These are phyloP conservation scores for Parazoanthus atlanticus DNA, from an alignment of 92 coral and sea anemone species.

Conservation along the genomic window DNA sequence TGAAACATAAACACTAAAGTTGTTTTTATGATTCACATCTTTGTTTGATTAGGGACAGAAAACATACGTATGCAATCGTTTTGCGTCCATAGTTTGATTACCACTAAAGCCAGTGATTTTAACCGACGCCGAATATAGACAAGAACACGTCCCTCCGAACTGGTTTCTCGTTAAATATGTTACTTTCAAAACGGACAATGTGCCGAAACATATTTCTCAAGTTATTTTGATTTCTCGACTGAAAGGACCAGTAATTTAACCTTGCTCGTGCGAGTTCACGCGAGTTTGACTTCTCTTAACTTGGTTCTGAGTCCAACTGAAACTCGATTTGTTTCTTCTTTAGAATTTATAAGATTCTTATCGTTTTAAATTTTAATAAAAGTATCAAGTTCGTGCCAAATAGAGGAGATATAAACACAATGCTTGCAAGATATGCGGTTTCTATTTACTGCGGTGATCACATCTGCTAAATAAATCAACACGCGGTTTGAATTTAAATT, in stretches of 20 bases:
- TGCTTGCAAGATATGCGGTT: neutral
- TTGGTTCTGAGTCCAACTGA: neutral
- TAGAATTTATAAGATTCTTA: neutral
- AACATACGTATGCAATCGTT: neutral
- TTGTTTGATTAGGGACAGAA: neutral
- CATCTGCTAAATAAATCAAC: neutral
- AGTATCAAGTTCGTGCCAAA: neutral
- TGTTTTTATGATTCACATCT: neutral
- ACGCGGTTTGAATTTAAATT: neutral
- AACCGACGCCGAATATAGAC: neutral
- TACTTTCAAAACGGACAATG: neutral
- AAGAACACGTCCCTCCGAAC: neutral
- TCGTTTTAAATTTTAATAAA: neutral
- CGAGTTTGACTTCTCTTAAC: neutral
- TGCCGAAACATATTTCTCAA: neutral
- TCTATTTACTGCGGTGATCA: neutral
- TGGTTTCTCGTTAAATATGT: neutral
- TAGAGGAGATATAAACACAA: neutral
- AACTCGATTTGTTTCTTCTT: neutral
- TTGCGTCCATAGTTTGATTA: neutral
- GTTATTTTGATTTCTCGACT: neutral
- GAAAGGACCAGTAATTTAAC: neutral
- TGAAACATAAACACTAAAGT: slow-evolving; percentile 1
- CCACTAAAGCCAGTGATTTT: neutral
- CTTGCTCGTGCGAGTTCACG: neutral